phyloP scores from a whole-genome alignment of 2,888 invertebrate genomes.

The Drosophila picticornis region DNA sequence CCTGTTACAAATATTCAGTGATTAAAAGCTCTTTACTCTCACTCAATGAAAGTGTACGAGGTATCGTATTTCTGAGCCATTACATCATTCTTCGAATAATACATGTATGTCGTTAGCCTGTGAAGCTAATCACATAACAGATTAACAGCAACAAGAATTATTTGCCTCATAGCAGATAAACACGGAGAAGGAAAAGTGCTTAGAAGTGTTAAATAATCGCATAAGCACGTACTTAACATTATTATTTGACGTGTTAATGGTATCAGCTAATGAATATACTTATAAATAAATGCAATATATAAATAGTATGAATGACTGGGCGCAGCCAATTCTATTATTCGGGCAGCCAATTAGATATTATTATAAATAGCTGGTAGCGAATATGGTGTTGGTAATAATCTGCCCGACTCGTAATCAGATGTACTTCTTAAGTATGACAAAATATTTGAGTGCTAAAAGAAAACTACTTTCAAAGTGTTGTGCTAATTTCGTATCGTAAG shows the following conservation, averaged over 20 bases:
- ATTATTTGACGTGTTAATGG: constrained; percentile 7
- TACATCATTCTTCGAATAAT: not conserved
- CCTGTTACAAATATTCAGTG: not conserved
- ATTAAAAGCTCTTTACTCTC: not conserved
- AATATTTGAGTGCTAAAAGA: constrained; percentile 19
- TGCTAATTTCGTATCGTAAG: constrained; percentile 30
- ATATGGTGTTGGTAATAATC: not conserved
- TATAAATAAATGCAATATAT: constrained; percentile 9
- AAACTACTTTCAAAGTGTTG: constrained; percentile 18
- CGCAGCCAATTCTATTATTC: constrained; percentile 12
- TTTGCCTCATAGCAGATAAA: not conserved
- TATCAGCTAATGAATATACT: constrained; percentile 1
- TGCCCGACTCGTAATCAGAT: not conserved
- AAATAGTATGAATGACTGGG: not conserved
- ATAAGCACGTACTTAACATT: not conserved
- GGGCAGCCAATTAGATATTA: constrained; percentile 23
- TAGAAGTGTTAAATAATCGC: constrained; percentile 1
- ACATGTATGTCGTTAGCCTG: not conserved
- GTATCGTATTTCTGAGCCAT: no score
- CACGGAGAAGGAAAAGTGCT: not conserved
- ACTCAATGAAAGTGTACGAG: not conserved
- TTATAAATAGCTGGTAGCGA: constrained; percentile 38
- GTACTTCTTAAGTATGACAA: not conserved
- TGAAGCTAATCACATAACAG: constrained; percentile 7
- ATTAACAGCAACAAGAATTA: not conserved